These are phyloP conservation scores for Takifugu ocellatus DNA, from an alignment of 2,797 vertebrate species.

Conservation along the genomic window DNA sequence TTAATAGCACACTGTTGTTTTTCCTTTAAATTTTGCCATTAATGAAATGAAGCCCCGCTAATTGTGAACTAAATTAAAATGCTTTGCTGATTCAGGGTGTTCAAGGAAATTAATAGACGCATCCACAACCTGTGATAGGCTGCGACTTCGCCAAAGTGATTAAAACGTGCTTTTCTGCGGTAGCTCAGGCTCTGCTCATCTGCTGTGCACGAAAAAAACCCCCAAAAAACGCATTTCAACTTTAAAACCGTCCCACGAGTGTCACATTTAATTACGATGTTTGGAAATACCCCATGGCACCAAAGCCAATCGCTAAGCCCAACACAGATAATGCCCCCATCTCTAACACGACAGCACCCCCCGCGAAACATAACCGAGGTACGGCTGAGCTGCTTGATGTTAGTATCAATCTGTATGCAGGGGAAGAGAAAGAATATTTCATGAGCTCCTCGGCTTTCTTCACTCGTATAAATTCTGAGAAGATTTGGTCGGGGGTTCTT, in stretches of 20 bases:
- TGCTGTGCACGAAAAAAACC: constrained; percentile 31
- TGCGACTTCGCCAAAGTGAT: constrained; percentile 69
- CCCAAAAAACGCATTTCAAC: constrained; percentile 41
- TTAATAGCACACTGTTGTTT: constrained; percentile 69
- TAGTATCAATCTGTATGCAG: constrained; percentile 36
- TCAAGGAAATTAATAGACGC: constrained; percentile 70
- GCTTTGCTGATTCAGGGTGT: constrained; percentile 67
- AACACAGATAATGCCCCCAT: constrained; percentile 23
- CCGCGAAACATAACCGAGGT: constrained; percentile 40
- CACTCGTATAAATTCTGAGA: constrained; percentile 48
- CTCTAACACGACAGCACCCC: constrained; percentile 8
- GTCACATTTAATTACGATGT: constrained; percentile 64
- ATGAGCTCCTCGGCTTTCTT: constrained; percentile 52
- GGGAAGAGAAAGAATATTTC: constrained; percentile 56
- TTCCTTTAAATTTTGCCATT: constrained; percentile 66
- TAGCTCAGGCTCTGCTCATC: constrained; percentile 31
- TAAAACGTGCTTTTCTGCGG: constrained; percentile 63
- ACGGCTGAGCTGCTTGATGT: constrained; percentile 48
- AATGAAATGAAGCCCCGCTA: constrained; percentile 74
- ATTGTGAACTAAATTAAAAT: constrained; percentile 80
- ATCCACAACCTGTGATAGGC: constrained; percentile 62
- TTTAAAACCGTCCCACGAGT: constrained; percentile 50
- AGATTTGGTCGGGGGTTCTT: constrained; percentile 51
- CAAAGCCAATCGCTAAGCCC: constrained; percentile 26
- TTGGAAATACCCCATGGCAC: constrained; percentile 28